A percentile compares a stretch with the other conserved stretches of the same genome.
Evolutionary conservation across 2,888 invertebrate species (phyloP).

Genomic region (Temnothorax unifasciatus): DNA sequence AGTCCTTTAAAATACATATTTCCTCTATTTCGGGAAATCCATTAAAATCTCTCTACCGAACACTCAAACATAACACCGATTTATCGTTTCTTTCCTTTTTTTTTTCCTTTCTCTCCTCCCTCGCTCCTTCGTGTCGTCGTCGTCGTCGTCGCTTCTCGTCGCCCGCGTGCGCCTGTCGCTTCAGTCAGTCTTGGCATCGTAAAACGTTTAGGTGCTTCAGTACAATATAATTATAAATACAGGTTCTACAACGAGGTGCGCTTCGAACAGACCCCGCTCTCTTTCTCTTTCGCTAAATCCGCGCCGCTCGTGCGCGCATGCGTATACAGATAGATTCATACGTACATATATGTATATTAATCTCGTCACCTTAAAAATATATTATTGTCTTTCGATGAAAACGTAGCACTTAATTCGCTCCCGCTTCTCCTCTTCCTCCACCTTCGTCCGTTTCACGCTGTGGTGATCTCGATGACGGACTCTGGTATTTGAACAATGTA

Average conservation of each 20-base stretch:
- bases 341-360: constrained; percentile 65
- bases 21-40: constrained; percentile 82
- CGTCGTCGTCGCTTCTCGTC: constrained; percentile 38
- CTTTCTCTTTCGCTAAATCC: constrained; percentile 19
- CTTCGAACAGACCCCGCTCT: constrained; percentile 45
- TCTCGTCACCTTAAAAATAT: constrained; percentile 84
- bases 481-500: constrained; percentile 19
- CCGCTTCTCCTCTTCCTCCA: background rate
- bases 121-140: constrained; percentile 25
- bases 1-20: constrained; percentile 83
- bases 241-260: constrained; percentile 65
- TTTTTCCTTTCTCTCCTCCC: constrained; percentile 17
- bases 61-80: constrained; percentile 86
- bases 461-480: constrained; percentile 21
- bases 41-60: constrained; percentile 85
- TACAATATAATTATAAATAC: constrained; percentile 67
- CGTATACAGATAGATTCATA: constrained; percentile 20
- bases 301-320: background rate
- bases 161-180: constrained; percentile 4
- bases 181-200: constrained; percentile 83
- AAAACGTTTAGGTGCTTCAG: constrained; percentile 75
- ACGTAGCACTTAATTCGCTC: constrained; percentile 82
- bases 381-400: constrained; percentile 86
- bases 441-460: background rate
- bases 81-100: constrained; percentile 70